A percentile compares a stretch with the other conserved stretches of the same genome.
Evolutionary conservation across 2,113 vertebrate species (phyloP).

Genomic region (Ailurus styani): DNA sequence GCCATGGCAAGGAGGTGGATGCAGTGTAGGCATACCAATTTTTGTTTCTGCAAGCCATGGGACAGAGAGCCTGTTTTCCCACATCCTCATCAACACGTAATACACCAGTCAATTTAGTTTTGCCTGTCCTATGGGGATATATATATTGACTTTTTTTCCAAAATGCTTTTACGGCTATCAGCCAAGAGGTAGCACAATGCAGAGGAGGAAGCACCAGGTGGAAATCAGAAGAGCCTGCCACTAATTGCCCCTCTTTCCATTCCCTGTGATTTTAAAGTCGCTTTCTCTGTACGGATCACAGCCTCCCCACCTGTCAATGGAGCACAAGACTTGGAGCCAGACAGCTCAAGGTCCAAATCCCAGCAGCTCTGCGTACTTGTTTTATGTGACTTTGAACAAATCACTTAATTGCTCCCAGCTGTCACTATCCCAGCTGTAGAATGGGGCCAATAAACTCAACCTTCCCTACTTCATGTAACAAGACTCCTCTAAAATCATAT

Average conservation of each 20-base stretch:
- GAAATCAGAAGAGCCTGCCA: not conserved
- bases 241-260: not conserved
- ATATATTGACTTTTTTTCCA: not conserved
- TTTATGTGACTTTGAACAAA: not conserved
- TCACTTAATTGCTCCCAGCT: not conserved
- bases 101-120: not conserved
- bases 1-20: not conserved
- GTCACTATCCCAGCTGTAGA: not conserved
- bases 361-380: not conserved
- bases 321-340: not conserved
- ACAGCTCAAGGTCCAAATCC: not conserved
- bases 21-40: fast-evolving
- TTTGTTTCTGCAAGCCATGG: not conserved
- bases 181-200: not conserved
- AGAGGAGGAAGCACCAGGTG: too few relatives aligned
- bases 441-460: not conserved
- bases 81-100: not conserved
- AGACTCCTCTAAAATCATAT: not conserved
- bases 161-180: not conserved
- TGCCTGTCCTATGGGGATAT: not conserved
- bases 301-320: not conserved
- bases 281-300: not conserved
- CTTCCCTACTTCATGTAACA: not conserved
- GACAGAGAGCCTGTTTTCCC: not conserved
- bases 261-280: not conserved